Evolutionary conservation across 1,140 invertebrate species (phyloP), one percentile per base, ranked within the genome.

Genomic region (Drosophila sechellia): DNA sequence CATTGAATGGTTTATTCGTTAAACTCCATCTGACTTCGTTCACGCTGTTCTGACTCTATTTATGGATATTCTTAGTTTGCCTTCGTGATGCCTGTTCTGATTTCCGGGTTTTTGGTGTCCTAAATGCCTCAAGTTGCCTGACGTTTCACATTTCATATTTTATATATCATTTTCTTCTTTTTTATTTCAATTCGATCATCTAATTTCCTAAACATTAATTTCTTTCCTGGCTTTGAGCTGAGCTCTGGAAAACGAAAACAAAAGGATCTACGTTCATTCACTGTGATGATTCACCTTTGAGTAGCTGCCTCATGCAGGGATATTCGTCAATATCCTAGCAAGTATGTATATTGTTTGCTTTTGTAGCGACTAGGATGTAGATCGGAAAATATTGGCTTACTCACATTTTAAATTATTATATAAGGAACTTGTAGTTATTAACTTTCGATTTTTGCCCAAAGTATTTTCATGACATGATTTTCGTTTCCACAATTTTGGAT

Each of bases 211-310:
- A 48, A 37, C 37, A 48, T 58, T 48, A 37, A 58, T 46, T 56
- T 46, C 22, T 56, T 6, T 39, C 54, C 34, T 56, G 53, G 34
- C 53, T 48, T 68, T 68, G 64, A 68, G 64, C 64, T 68, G 64
- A 40, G 64, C 64, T 68, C 64, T 35, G 37, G 49, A 68, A 49
- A 68, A 68, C 48, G n/a, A 17, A 53, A 45, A 49, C 34, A 60
- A 43, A 15, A 53, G 4, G 22, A 35, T 13, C 34, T 22, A 65
- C 39, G 27, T 22, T n/a, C 25, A 31, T 45, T 45, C 50, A 53
- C 13, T 53, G 50, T n/a, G 34, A 53, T 53, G 8, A 20, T 45
- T 57, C 27, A 31, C 40, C 22, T 45, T 57, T 57, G 6, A 17
- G 37, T 55, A 12, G 52, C 35, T 52, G n/a, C 49, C 25, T 31